These are phyloP conservation scores for Pedetes capensis DNA, from an alignment of 2,113 vertebrate species.

Conservation along the genomic window DNA sequence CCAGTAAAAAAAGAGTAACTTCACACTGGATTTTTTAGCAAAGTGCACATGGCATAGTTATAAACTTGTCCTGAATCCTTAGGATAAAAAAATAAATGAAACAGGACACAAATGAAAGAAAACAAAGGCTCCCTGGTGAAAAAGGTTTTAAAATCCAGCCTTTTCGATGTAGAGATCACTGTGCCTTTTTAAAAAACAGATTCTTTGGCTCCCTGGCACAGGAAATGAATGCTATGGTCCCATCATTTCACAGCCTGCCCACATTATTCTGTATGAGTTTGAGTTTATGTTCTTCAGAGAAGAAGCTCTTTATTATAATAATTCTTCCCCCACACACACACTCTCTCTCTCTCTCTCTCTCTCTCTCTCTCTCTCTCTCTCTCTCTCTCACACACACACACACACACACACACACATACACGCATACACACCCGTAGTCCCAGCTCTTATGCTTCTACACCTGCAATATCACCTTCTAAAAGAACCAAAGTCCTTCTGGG, in stretches of 20 bases:
- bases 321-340: neutral
- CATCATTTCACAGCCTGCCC: neutral
- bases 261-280: fast-evolving
- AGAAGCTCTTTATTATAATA: neutral
- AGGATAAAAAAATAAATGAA: neutral
- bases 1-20: neutral
- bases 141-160: neutral
- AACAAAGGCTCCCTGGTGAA: neutral
- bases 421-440: neutral
- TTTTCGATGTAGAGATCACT: neutral
- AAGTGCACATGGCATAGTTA: neutral
- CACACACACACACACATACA: neutral
- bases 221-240: neutral
- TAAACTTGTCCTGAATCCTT: neutral
- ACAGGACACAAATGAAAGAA: conserved; percentile 24
- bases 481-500: neutral
- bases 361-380: too few relatives aligned
- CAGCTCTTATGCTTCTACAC: neutral
- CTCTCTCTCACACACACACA: too few relatives aligned
- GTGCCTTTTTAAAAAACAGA: neutral
- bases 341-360: too few relatives aligned
- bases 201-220: neutral
- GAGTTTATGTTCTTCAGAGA: neutral
- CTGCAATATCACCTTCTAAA: neutral
- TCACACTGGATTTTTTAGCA: neutral